Conservation (phyloP, 2,797 vertebrate genomes). For the Gambelia wislizenii region DNA sequence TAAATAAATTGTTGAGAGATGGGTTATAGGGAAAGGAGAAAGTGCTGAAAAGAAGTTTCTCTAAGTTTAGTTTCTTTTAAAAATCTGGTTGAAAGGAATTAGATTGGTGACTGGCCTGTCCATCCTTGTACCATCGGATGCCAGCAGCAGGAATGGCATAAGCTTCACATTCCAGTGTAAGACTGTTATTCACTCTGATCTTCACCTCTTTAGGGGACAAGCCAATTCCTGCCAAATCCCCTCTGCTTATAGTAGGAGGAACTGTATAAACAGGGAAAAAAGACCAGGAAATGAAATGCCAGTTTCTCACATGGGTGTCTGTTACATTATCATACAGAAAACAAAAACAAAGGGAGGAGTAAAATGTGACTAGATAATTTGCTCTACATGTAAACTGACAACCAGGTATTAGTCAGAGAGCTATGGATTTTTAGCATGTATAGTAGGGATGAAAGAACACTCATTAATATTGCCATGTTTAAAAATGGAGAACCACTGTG, state of each 20-base stretch:
- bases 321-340: background rate
- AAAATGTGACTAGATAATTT: background rate
- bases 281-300: conserved; percentile 5
- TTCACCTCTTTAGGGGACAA: conserved; percentile 92
- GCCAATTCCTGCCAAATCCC: conserved; percentile 84
- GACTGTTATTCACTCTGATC: conserved; percentile 91
- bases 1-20: too few species aligned
- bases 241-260: conserved; percentile 93
- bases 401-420: background rate
- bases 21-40: background rate
- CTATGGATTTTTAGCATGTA: background rate
- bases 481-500: too few species aligned
- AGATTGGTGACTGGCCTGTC: conserved; percentile 85
- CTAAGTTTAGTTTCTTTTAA: background rate
- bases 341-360: too few species aligned
- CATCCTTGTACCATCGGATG: conserved; percentile 96
- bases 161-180: conserved; percentile 92
- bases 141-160: conserved; percentile 88
- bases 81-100: conserved; percentile 28
- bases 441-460: too few species aligned
- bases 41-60: accelerated
- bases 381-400: too few species aligned
- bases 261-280: conserved; percentile 81
- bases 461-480: too few species aligned
- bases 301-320: background rate